Conservation (phyloP, 1,140 invertebrate species). For the Tetranychus cinnabarinus region DNA sequence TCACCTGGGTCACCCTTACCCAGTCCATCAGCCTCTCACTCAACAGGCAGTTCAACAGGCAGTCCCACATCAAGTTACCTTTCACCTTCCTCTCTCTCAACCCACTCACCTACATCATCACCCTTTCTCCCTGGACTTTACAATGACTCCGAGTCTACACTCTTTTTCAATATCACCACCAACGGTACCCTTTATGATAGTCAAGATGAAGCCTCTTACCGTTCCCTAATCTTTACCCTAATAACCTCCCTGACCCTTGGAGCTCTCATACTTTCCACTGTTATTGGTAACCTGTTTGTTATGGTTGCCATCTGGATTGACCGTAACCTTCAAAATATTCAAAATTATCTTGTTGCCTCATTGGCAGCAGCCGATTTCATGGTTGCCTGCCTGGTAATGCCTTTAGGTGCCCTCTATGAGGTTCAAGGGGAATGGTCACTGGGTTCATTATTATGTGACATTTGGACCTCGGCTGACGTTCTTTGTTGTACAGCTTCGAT, state of each 20-base stretch:
- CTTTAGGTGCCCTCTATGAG: constrained; percentile 55
- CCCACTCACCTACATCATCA: no score
- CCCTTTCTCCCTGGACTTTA: no score
- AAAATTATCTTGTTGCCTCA: constrained; percentile 63
- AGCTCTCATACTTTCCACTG: background rate
- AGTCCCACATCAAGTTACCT: no score
- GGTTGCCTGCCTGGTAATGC: constrained; percentile 73
- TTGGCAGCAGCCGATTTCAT: constrained; percentile 62
- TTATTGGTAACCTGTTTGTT: constrained; percentile 63
- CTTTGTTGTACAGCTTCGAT: constrained; percentile 80
- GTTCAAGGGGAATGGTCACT: constrained; percentile 45
- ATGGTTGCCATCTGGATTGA: constrained; percentile 78
- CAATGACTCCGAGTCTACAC: no score
- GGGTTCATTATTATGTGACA: constrained; percentile 62
- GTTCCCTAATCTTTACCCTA: background rate
- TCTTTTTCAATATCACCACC: no score
- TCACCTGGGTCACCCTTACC: no score
- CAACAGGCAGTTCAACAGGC: no score
- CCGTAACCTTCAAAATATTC: constrained; percentile 56
- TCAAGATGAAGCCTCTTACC: background rate
- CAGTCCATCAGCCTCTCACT: no score
- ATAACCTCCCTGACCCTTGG: background rate
- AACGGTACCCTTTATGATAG: no score
- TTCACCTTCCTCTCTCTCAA: no score
- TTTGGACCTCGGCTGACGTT: constrained; percentile 79